Evolutionary conservation across 2,113 vertebrate species (phyloP), one percentile per base, ranked within the genome.

Genomic region (Pangasianodon hypophthalmus): DNA sequence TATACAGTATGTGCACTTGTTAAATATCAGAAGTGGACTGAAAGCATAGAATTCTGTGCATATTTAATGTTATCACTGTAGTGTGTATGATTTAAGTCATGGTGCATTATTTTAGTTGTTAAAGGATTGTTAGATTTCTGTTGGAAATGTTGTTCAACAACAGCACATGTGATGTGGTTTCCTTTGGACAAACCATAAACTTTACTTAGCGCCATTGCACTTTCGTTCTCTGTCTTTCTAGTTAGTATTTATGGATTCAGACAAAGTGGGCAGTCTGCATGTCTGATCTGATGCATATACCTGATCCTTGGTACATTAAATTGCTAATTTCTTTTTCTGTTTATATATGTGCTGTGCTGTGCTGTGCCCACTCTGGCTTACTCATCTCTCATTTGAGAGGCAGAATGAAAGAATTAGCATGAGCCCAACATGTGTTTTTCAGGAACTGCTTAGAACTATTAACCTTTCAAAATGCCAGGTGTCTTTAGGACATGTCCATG

Each of bases 251-350:
- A 50, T 81, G 44, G 9, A 60, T 64, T 67, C 87, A 88, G 77
- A 88, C 8, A 75, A 58, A 14, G 79, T 87, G 88, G 46, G 73
- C 88, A 89, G 85, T 52, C 32, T 80, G 48, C 24, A 9, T 67
- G 41, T 79, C 79, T 60, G 37, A 84, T 44, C 58, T 64, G 69
- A 58, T 89, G 85, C 80, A 82, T 37, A 83, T 21, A 10, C 16
- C 52, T 58, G 6, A 41, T 37, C n/a, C 85, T 84, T 56, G 50
- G 48, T 44, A 62, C 67, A 48, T 73, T 82, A 62, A 56, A 44
- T 87, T 87, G 84, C 83, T 83, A 67, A 91, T 89, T 75, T 60
- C 50, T 77, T n/a, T 46, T 19, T 73, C 41, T 83, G 75, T 41
- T 29, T 64, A n/a, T 77, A 54, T 77, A 62, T 77, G 69, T 77